Percentiles rank a stretch among this genome's conserved stretches.
These are phyloP conservation scores for Nasonia giraulti DNA, from an alignment of 1,140 invertebrate genomes.

Conservation along the genomic window DNA sequence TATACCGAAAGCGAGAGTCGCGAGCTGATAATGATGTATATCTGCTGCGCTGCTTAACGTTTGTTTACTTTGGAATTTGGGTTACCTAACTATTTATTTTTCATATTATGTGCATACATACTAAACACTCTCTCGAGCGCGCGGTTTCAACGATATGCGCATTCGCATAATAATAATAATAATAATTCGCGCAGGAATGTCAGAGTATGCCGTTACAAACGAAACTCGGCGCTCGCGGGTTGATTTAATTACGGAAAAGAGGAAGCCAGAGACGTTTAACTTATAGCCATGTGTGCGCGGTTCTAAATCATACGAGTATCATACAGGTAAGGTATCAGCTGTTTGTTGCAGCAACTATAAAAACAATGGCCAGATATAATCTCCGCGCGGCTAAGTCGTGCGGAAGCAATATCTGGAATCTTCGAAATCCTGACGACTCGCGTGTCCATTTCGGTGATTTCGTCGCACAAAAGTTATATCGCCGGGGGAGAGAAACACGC, in stretches of 20 bases:
- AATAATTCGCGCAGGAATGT: no score
- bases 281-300: neutral
- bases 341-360: neutral
- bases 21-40: no score
- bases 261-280: neutral
- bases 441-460: neutral
- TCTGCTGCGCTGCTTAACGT: neutral
- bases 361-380: neutral
- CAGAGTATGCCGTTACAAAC: neutral
- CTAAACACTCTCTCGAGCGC: neutral
- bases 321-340: no score
- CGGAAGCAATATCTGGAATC: neutral
- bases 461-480: neutral
- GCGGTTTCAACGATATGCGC: no score
- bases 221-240: neutral
- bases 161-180: no score
- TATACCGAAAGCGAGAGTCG: conserved; percentile 11
- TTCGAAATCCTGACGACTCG: neutral
- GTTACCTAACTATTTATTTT: neutral
- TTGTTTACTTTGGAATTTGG: neutral
- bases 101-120: neutral
- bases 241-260: neutral
- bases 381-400: neutral
- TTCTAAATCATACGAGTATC: neutral
- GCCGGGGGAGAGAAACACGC: neutral